Conservation (phyloP, 2,113 vertebrate genomes). For the Nyctibius bracteatus region DNA sequence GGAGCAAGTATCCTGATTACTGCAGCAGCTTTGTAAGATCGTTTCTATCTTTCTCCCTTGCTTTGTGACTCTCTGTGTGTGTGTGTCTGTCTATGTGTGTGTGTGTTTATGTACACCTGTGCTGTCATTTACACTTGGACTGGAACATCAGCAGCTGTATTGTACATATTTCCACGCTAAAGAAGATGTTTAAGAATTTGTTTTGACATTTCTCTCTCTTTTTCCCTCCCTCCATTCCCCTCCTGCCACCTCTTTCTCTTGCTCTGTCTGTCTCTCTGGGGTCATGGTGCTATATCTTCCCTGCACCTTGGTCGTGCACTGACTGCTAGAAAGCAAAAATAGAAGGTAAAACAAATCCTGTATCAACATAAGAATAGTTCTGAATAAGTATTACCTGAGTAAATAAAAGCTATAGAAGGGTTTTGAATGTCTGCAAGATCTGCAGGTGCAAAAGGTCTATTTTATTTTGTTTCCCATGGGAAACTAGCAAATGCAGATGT, state of each 20-base stretch:
- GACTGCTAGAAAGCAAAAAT: conserved; percentile 13
- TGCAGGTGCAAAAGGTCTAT: not conserved
- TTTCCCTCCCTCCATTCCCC: not conserved
- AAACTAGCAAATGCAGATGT: not conserved
- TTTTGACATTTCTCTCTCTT: not conserved
- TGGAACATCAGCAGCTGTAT: not conserved
- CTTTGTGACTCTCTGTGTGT: not conserved
- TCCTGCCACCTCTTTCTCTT: not conserved
- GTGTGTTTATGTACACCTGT: not conserved
- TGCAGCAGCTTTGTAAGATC: conserved; percentile 45
- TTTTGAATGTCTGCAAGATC: not conserved
- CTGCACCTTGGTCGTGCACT: not conserved
- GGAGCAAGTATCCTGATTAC: conserved; percentile 19
- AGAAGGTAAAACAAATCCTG: not conserved
- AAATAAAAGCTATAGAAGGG: not conserved
- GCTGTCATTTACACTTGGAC: not conserved
- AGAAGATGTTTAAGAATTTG: not conserved
- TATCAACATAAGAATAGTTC: not conserved
- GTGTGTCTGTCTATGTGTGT: not conserved
- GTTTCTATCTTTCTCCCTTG: conserved; percentile 10
- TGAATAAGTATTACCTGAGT: not conserved
- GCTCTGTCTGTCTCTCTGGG: not conserved
- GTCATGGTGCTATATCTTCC: not conserved
- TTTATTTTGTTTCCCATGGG: not conserved
- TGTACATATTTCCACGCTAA: not conserved